Evolutionary conservation across 2,797 vertebrate genomes (phyloP), one percentile per base, ranked within the genome.

Genomic region (Urosaurus nigricauda): DNA sequence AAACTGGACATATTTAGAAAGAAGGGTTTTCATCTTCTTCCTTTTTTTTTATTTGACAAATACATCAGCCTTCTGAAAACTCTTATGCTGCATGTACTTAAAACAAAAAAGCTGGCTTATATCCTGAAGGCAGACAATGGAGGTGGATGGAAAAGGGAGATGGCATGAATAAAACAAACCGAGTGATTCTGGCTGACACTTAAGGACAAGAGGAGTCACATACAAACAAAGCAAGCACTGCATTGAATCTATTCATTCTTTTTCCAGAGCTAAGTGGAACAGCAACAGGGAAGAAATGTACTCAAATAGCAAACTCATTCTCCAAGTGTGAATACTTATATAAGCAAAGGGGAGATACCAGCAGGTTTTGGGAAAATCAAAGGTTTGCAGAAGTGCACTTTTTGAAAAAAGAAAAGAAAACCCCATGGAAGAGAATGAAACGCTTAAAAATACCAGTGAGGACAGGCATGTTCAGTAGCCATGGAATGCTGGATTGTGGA

Each of bases 191-290:
- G 79, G 84, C 47, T 84, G 73, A 88, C 71, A 51, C 43, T 85
- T 88, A 71, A 93, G 86, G 77, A 85, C 26, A 85, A 40, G 2
- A 75, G 74, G 53, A 70, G 24, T 84, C 53, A 5, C 0, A 87
- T 85, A 68, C 32, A 87, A 56, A 90, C 47, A 92, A 90, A 92
- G 87, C 7, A 91, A 91, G 40, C 1, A 43, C 21, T 29, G 21
- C 37, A 29, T 88, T 74, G 0, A 0, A 88, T 89, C 40, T 87
- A 11, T 87, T 83, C 0, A 16, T 16, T n/a, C 21, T 19, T 43
- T 79, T 86, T 73, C 75, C 88, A 91, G 92, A 93, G 75, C 71
- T 79, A 93, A 84, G 63, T 82, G 92, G 81, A 88, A 53, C 21
- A 87, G 7, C 17, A 60, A 58, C 1, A 56, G 37, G 37, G 51